Evolutionary conservation across 2,797 vertebrate species (phyloP).

Genomic region (Helarctos malayanus): DNA sequence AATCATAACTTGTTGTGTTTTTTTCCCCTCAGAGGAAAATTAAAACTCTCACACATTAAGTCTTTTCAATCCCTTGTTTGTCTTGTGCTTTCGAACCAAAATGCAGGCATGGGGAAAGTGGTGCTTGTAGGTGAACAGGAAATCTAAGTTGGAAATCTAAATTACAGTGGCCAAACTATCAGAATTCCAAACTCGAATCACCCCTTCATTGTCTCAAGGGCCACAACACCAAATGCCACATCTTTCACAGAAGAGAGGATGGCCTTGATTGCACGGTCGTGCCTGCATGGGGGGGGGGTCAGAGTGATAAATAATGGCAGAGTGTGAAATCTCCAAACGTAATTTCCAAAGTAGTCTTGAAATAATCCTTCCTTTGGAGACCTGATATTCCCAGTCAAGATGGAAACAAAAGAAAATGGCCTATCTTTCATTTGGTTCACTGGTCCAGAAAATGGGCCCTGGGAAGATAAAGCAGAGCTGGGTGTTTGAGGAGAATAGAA

Average conservation of each 20-base stretch:
- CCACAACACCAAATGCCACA: not conserved
- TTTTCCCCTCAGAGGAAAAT: constrained; percentile 62
- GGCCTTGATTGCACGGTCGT: not conserved
- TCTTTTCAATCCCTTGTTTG: constrained; percentile 53
- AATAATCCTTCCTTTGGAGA: constrained; percentile 83
- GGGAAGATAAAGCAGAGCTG: not conserved
- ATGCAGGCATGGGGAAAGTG: not conserved
- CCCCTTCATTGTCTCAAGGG: constrained; percentile 2
- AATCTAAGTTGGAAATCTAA: constrained; percentile 5
- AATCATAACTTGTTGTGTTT: constrained; percentile 62
- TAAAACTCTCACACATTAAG: constrained; percentile 62
- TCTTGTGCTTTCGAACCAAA: constrained; percentile 46
- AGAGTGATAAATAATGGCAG: constrained; percentile 59
- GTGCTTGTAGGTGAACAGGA: not conserved
- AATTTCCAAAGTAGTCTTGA: constrained; percentile 78
- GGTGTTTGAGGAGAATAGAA: not conserved
- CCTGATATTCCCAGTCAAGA: constrained; percentile 81
- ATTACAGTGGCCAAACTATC: not conserved
- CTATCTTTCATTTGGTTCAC: constrained; percentile 78
- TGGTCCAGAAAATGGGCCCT: constrained; percentile 72
- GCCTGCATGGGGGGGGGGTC: not conserved
- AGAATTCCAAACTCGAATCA: not conserved
- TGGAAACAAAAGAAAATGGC: constrained; percentile 76
- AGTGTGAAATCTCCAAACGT: constrained; percentile 79
- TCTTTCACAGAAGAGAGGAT: not conserved